Evolutionary conservation across 2,888 invertebrate genomes (phyloP).

Genomic region (Gonocerus acuteangulatus): DNA sequence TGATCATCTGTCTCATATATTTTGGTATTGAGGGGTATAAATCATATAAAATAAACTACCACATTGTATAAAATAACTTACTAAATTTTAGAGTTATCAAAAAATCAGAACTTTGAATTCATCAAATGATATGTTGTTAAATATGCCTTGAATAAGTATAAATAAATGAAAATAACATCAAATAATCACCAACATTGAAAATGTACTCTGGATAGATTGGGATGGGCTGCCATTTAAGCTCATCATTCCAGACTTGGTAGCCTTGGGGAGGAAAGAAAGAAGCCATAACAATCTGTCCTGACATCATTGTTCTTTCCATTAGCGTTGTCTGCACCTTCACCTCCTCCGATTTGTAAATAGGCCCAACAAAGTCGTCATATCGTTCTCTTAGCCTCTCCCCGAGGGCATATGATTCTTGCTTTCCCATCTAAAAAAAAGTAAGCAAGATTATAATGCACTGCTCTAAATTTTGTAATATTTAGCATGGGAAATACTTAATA

Average conservation of each 20-base stretch:
- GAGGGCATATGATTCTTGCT: background rate
- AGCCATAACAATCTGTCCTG: background rate
- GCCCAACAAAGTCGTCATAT: background rate
- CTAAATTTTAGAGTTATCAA: no score
- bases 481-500: no score
- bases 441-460: no score
- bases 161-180: background rate
- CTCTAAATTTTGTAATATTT: background rate
- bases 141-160: no score
- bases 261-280: constrained; percentile 2
- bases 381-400: constrained; percentile 1
- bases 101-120: no score
- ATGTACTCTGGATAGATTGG: constrained; percentile 9
- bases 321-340: background rate
- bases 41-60: no score
- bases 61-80: no score
- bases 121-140: no score
- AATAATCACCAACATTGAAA: constrained; percentile 4
- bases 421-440: constrained; percentile 4
- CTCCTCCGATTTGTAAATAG: background rate
- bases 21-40: no score
- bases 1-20: no score
- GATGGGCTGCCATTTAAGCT: background rate
- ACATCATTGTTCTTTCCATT: constrained; percentile 1
- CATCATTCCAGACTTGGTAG: constrained; percentile 1